Conservation (phyloP, 2,113 vertebrate species). For the Gopherus evgoodei region DNA sequence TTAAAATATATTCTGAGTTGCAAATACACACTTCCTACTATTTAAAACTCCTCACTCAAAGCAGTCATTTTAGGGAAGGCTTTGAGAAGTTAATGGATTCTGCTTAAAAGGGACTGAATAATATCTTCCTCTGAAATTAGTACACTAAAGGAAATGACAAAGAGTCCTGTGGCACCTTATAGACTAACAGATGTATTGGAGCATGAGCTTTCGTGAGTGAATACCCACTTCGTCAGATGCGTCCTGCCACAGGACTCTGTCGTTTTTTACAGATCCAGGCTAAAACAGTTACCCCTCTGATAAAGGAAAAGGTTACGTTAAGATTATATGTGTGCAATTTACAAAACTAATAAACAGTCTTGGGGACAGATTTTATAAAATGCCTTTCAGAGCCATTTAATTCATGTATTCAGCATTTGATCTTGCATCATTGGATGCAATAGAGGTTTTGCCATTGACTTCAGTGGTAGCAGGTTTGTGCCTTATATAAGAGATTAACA, state of each 20-base stretch:
- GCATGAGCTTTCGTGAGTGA: too few species aligned
- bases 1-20: conserved; percentile 40
- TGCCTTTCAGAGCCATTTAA: background rate
- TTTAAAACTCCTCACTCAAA: conserved; percentile 36
- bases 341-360: conserved; percentile 1
- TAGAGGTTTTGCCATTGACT: fast-evolving
- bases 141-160: background rate
- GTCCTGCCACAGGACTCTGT: too few species aligned
- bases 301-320: conserved; percentile 11
- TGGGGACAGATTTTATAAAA: fast-evolving
- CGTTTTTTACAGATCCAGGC: too few species aligned
- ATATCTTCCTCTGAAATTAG: conserved; percentile 38
- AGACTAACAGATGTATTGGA: too few species aligned
- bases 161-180: too few species aligned
- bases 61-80: conserved; percentile 20
- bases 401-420: background rate
- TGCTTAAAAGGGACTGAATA: conserved; percentile 8
- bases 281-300: too few species aligned
- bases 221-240: too few species aligned
- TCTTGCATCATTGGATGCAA: background rate
- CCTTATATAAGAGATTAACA: background rate
- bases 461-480: fast-evolving
- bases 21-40: background rate
- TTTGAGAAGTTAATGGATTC: conserved; percentile 30
- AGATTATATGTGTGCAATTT: background rate